Percentiles rank a stretch among this genome's conserved stretches.
Conservation (phyloP, 2,797 vertebrate genomes). For the Gymnothorax javanicus region DNA sequence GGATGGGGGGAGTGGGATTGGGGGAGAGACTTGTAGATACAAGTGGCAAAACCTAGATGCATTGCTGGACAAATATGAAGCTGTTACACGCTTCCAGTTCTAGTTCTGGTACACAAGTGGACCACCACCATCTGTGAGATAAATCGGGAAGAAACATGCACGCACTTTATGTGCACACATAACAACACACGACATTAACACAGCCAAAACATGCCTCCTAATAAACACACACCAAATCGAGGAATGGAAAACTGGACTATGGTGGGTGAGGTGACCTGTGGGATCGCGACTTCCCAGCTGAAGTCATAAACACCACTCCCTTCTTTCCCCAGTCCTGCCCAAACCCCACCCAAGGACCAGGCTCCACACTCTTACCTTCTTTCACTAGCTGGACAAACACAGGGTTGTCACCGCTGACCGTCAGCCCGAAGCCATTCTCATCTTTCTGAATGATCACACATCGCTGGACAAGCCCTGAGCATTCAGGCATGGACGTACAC, state of each 20-base stretch:
- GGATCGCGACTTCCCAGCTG: background rate
- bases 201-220: too few species aligned
- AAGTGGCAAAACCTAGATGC: background rate
- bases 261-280: background rate
- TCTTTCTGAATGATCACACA: conserved; percentile 97
- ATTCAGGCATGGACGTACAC: background rate
- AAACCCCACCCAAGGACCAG: background rate
- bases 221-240: background rate
- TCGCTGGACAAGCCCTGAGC: conserved; percentile 91
- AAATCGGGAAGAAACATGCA: background rate
- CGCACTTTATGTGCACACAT: too few species aligned
- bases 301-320: background rate
- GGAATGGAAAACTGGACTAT: too few species aligned
- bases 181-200: background rate
- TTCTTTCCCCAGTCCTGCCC: background rate
- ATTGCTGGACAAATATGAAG: background rate
- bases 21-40: background rate
- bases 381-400: conserved; percentile 98
- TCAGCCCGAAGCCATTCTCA: conserved; percentile 95
- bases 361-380: conserved; percentile 78
- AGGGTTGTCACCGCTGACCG: conserved; percentile 96
- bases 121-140: background rate
- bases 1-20: background rate
- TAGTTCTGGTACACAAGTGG: background rate
- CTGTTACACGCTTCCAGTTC: background rate